Evolutionary conservation across 2,797 vertebrate species (phyloP).

Genomic region (Morus bassanus): DNA sequence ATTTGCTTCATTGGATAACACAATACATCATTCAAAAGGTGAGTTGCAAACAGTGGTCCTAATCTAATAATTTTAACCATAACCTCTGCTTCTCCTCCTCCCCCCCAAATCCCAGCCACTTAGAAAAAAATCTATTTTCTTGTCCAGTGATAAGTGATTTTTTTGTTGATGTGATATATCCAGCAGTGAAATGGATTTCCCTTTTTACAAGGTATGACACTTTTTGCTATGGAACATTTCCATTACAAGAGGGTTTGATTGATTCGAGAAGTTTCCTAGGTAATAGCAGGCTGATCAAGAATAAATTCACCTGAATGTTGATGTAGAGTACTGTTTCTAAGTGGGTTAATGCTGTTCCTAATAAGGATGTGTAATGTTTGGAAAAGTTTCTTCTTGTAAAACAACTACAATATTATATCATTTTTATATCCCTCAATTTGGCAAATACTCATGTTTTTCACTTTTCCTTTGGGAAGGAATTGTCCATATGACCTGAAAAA

Average conservation of each 20-base stretch:
- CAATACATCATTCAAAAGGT: slow-evolving; percentile 46
- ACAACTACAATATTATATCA: neutral
- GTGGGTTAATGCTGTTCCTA: neutral
- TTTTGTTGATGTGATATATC: slow-evolving; percentile 4
- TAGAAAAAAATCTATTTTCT: slow-evolving; percentile 20
- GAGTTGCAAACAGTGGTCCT: slow-evolving; percentile 52
- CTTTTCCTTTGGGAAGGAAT: neutral
- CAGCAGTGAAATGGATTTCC: slow-evolving; percentile 34
- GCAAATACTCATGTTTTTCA: neutral
- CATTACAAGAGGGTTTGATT: neutral
- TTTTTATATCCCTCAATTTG: neutral
- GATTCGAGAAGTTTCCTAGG: slow-evolving; percentile 1
- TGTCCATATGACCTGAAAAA: neutral
- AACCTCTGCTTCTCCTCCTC: slow-evolving; percentile 34
- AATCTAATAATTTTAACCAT: slow-evolving; percentile 42
- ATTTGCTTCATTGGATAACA: slow-evolving; percentile 3
- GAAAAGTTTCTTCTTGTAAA: neutral
- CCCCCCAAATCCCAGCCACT: neutral
- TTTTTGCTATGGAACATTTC: slow-evolving; percentile 8
- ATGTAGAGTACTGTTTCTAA: neutral
- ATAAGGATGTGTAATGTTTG: neutral
- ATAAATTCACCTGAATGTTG: neutral
- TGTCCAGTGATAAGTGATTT: slow-evolving; percentile 36
- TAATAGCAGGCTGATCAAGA: neutral
- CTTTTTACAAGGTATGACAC: slow-evolving; percentile 45